These are phyloP conservation scores for Pelodiscus sinensis DNA, from an alignment of 2,113 vertebrate species.

Conservation along the genomic window DNA sequence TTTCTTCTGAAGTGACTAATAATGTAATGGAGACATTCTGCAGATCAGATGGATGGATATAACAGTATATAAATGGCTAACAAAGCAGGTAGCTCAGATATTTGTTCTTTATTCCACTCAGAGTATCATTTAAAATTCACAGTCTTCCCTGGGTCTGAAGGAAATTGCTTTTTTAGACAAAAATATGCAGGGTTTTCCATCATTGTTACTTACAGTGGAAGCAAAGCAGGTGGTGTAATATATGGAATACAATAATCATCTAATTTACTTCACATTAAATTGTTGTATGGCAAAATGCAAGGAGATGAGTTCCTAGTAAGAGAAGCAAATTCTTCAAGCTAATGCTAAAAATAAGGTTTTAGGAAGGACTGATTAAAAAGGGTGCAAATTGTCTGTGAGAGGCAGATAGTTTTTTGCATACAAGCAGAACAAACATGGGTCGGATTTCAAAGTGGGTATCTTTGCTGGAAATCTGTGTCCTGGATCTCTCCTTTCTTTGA, in stretches of 20 bases:
- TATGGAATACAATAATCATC: not conserved
- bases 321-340: rapidly evolving
- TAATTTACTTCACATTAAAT: not conserved
- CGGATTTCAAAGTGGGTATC: not conserved
- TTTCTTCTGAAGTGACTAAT: not conserved
- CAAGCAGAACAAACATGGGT: not conserved
- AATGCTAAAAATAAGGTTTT: not conserved
- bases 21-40: not conserved
- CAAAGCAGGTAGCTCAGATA: not conserved
- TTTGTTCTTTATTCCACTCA: not conserved
- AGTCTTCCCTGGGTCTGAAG: not conserved
- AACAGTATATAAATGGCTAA: not conserved
- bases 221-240: slow-evolving; percentile 7
- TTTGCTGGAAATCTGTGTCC: not conserved
- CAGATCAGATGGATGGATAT: not conserved
- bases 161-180: not conserved
- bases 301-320: not conserved
- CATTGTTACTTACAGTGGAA: not conserved
- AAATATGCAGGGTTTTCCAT: not conserved
- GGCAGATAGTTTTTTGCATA: not conserved
- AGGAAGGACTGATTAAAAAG: not conserved
- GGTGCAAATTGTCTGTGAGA: not conserved
- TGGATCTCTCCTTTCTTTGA: not conserved
- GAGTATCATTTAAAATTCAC: not conserved
- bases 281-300: not conserved